These are phyloP conservation scores for Silurus aristotelis DNA, from an alignment of 2,797 vertebrate genomes.

Conservation along the genomic window DNA sequence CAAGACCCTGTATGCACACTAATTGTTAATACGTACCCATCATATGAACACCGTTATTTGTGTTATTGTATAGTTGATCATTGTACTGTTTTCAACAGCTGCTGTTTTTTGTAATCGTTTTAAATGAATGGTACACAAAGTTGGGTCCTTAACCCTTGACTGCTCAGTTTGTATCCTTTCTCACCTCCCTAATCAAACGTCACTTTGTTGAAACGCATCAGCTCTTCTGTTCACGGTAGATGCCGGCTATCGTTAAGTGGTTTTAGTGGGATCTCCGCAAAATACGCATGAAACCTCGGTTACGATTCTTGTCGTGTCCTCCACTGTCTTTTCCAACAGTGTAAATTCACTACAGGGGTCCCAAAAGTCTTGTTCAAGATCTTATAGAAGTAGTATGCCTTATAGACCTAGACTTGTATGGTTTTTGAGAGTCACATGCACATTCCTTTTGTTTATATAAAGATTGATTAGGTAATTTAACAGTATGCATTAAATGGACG, in stretches of 20 bases:
- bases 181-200: not conserved
- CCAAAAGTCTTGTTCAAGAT: no score
- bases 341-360: not conserved
- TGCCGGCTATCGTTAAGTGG: not conserved
- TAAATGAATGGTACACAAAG: not conserved
- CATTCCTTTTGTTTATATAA: no score
- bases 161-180: not conserved
- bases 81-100: constrained; percentile 42
- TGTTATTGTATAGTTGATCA: constrained; percentile 25
- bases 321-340: not conserved
- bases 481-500: no score
- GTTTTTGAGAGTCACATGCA: no score
- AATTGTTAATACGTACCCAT: constrained; percentile 8
- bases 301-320: not conserved
- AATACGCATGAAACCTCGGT: constrained; percentile 32
- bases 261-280: constrained; percentile 14
- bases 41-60: constrained; percentile 1
- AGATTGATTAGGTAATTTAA: no score
- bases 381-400: no score
- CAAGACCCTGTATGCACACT: constrained; percentile 15
- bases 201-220: not conserved
- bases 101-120: constrained; percentile 26
- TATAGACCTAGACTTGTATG: no score
- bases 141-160: not conserved
- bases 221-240: not conserved